Percentiles rank a stretch among this genome's conserved stretches.
phyloP scores from a whole-genome alignment of 2,113 vertebrate species.

The Rhegmatorhina hoffmannsi region DNA sequence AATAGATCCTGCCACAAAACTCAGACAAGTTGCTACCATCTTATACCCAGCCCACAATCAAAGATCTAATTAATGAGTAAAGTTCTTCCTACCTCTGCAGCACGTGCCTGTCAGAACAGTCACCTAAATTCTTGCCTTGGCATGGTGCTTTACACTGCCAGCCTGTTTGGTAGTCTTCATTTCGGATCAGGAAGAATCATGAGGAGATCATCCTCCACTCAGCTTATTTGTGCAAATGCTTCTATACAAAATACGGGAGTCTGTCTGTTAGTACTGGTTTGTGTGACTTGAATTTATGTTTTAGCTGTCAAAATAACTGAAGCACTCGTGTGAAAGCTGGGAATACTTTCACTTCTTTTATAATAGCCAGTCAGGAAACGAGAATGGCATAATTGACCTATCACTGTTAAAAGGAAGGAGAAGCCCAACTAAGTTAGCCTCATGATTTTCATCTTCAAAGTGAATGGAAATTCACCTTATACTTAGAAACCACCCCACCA shows the following conservation, averaged over 20 bases:
- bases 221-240: not conserved
- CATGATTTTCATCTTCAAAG: not conserved
- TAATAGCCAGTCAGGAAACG: not conserved
- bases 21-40: not conserved
- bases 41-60: not conserved
- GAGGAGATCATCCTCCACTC: not conserved
- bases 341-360: not conserved
- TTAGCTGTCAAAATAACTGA: not conserved
- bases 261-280: not conserved
- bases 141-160: not conserved
- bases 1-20: not conserved
- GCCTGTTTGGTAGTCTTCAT: not conserved
- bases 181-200: not conserved
- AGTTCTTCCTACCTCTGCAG: not conserved
- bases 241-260: not conserved
- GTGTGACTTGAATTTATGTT: not conserved
- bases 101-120: fast-evolving
- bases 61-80: not conserved
- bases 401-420: not conserved
- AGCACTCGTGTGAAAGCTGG: not conserved
- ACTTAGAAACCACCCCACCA: not conserved
- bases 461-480: not conserved
- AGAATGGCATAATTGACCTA: not conserved
- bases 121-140: not conserved
- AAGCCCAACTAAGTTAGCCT: not conserved